Base-by-base conservation (phyloP, 2,113 vertebrate genomes). In the Pardalotus punctatus region DNA sequence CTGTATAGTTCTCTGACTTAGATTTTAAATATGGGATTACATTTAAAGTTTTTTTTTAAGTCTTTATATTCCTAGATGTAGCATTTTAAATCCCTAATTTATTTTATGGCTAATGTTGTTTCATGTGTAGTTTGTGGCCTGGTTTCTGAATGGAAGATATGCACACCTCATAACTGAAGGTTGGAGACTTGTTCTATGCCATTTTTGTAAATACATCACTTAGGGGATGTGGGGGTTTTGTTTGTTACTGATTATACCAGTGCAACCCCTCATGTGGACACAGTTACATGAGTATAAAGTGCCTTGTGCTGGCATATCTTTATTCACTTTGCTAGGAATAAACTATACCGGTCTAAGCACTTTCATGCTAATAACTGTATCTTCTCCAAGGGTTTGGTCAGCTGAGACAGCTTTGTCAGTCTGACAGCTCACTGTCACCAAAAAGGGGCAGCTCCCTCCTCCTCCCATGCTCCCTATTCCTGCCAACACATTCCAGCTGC, bases 61-160 rank as follows among this genome's bases (percentile, higher is more conserved):
- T 83, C 88, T 85, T 90, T 92, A 43, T 97, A 91, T 72, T 96
- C 74, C 54, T 95, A 81, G 64, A 72, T 86, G 92, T 93, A 81
- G 88, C 60, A 62, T 95, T 96, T 95, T 42, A 72, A 93, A 79
- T 77, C 40, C 57, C 54, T 97, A 86, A 96, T 86, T 97, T 96
- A 96, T 96, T 96, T 84, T 86, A 58, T 72, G 50, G 84, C 64
- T 89, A 2, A 82, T 73, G 48, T 92, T 88, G 81, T 96, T 94
- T 89, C 47, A 38, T 48, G 89, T 91, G 65, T 90, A 80, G 78
- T 76, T 71, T 62, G 71, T 78, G 65, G 53, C 89, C 62, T 88
- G 2, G 93, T 86, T 94, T 91, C 86, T 74, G 72, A 84, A 47
- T 23, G 35, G 71, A 77, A 93, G 51, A 83, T 73, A 17, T 51